phyloP scores from a whole-genome alignment of 2,888 invertebrate species.

The Hypercompe scribonia region DNA sequence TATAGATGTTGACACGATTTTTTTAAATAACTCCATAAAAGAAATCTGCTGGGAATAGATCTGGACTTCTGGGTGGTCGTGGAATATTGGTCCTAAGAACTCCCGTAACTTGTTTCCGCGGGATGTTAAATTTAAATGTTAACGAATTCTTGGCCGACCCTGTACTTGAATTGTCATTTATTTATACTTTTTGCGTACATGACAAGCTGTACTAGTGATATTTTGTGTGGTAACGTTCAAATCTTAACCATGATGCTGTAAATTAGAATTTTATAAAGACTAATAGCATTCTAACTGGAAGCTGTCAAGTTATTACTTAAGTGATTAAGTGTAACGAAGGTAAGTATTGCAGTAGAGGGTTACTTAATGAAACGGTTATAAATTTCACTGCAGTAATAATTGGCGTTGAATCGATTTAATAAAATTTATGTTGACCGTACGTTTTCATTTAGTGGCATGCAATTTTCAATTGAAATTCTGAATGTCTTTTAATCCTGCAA shows the following conservation, averaged over 20 bases:
- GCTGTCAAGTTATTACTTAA: not conserved
- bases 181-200: not conserved
- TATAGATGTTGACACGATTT: too few relatives aligned
- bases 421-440: not conserved
- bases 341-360: slow-evolving; percentile 2
- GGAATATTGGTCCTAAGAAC: too few relatives aligned
- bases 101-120: too few relatives aligned
- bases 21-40: too few relatives aligned
- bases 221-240: not conserved
- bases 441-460: not conserved
- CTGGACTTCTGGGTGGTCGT: too few relatives aligned
- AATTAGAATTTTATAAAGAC: not conserved
- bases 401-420: not conserved
- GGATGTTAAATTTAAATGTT: too few relatives aligned
- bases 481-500: not conserved
- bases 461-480: not conserved
- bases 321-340: not conserved
- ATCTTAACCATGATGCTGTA: not conserved
- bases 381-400: not conserved
- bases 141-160: too few relatives aligned
- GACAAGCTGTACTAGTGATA: not conserved
- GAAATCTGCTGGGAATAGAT: too few relatives aligned
- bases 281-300: not conserved
- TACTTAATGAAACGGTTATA: not conserved
- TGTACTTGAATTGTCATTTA: too few relatives aligned